A percentile compares a stretch with the other conserved stretches of the same genome.
phyloP scores from a whole-genome alignment of 2,888 invertebrate species.

The Diarsia brunnea region DNA sequence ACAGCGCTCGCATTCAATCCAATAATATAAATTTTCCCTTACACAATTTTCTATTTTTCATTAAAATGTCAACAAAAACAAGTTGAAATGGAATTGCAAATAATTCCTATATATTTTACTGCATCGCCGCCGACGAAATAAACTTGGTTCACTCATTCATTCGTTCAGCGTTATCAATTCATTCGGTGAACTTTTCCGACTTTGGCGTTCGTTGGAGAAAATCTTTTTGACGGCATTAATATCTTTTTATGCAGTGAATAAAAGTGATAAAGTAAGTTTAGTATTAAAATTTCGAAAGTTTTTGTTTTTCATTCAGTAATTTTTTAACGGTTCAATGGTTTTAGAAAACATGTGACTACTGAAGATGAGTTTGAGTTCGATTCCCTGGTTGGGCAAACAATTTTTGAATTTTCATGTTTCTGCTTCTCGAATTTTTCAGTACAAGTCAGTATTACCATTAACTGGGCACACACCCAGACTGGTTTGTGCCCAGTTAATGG shows the following conservation, averaged over 20 bases:
- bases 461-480: neutral
- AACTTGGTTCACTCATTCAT: slow-evolving; percentile 48
- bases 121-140: slow-evolving; percentile 45
- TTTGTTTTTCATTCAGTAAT: neutral
- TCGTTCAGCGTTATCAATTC: slow-evolving; percentile 58
- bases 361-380: neutral
- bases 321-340: neutral
- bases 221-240: slow-evolving; percentile 27
- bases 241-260: slow-evolving; percentile 27
- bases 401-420: neutral
- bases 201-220: slow-evolving; percentile 11
- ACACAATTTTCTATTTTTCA: slow-evolving; percentile 28
- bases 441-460: no score
- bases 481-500: neutral
- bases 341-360: neutral
- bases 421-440: neutral
- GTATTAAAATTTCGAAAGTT: slow-evolving; percentile 1
- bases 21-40: slow-evolving; percentile 21
- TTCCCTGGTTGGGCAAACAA: neutral
- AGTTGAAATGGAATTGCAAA: slow-evolving; percentile 33
- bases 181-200: slow-evolving; percentile 49
- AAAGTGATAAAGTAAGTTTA: no score
- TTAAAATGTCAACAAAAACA: slow-evolving; percentile 42
- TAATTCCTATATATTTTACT: slow-evolving; percentile 41
- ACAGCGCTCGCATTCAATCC: slow-evolving; percentile 20